Conservation (phyloP, 2,113 vertebrate species). For the Mastomys coucha region DNA sequence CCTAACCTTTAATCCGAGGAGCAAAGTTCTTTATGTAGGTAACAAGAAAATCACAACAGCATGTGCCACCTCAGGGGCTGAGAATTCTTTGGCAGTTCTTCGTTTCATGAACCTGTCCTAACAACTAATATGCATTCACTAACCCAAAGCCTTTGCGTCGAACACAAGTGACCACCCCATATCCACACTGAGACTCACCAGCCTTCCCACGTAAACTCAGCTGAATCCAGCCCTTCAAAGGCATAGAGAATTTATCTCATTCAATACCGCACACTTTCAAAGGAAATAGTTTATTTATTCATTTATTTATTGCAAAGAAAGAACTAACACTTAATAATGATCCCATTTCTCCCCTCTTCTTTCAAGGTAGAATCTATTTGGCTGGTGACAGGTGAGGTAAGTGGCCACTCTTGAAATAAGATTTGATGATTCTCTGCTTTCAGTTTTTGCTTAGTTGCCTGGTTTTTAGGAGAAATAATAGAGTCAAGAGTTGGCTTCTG, state of each 20-base stretch:
- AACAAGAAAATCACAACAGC: neutral
- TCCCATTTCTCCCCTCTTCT: neutral
- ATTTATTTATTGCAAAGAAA: neutral
- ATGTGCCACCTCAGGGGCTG: neutral
- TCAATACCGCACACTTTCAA: neutral
- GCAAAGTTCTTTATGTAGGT: neutral
- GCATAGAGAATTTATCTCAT: neutral
- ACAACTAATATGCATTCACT: neutral
- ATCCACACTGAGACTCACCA: neutral
- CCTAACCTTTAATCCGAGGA: neutral
- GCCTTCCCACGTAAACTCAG: neutral
- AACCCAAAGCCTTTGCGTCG: neutral
- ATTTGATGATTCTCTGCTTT: neutral
- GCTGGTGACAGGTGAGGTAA: neutral
- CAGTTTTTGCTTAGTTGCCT: constrained; percentile 10
- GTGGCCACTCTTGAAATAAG: neutral
- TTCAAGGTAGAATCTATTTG: neutral
- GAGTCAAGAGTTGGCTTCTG: neutral
- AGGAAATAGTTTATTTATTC: neutral
- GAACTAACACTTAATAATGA: neutral
- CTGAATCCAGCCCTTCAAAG: neutral
- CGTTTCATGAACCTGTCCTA: neutral
- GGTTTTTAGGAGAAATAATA: neutral
- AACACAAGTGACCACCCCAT: neutral
- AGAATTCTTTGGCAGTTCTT: neutral